Evolutionary conservation across 2,888 invertebrate species (phyloP).

Genomic region (Hypena proboscidalis): DNA sequence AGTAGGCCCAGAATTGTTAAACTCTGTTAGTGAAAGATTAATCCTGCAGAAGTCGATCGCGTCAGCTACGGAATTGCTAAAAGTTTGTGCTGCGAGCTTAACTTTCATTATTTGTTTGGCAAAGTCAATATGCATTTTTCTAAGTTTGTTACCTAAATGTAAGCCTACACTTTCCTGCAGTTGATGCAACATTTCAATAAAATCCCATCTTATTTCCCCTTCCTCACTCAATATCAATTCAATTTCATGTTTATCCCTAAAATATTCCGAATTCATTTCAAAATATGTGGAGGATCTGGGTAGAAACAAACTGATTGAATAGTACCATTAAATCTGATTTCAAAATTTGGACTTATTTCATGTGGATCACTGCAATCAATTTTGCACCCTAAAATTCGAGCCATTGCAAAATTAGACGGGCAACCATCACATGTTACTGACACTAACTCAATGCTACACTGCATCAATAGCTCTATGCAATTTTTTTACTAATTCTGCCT

Average conservation of each 20-base stretch:
- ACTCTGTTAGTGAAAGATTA: slow-evolving; percentile 11
- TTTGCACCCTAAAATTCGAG: slow-evolving; percentile 1
- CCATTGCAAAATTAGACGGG: slow-evolving; percentile 1
- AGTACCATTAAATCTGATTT: too few relatives aligned
- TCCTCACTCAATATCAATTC: too few relatives aligned
- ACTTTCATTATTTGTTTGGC: slow-evolving; percentile 28
- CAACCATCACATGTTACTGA: background rate
- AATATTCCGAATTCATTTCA: too few relatives aligned
- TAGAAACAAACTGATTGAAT: too few relatives aligned
- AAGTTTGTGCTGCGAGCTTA: slow-evolving; percentile 16
- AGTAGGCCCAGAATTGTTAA: slow-evolving; percentile 11
- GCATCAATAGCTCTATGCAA: background rate
- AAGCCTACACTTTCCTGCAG: background rate
- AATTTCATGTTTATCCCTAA: too few relatives aligned
- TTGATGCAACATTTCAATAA: background rate
- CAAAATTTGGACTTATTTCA: slow-evolving; percentile 1
- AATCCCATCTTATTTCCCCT: background rate
- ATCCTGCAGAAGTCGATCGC: slow-evolving; percentile 16
- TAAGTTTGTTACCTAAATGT: slow-evolving; percentile 20
- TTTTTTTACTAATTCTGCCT: background rate
- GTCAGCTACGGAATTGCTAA: slow-evolving; percentile 24
- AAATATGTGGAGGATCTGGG: too few relatives aligned
- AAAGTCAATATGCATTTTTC: too few relatives aligned
- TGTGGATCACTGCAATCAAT: too few relatives aligned
- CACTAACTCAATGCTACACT: background rate